Percentiles rank a stretch among this genome's conserved stretches.
phyloP scores from a whole-genome alignment of 2,113 vertebrate genomes.

The Megaceryle torquata region DNA sequence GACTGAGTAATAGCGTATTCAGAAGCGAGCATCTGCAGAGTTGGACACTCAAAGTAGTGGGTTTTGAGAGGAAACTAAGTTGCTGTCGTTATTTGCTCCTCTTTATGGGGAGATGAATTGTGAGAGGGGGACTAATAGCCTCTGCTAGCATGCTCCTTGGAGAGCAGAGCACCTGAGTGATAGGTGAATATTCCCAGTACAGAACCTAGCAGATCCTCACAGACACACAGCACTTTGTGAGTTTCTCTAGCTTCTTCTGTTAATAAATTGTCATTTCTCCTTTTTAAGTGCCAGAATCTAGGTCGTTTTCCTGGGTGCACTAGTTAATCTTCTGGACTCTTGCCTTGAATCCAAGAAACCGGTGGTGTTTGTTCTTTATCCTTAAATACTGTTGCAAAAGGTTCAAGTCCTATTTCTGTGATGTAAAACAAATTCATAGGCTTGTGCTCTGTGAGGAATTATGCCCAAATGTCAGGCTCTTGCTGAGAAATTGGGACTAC shows the following conservation, averaged over 20 bases:
- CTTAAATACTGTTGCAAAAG: neutral
- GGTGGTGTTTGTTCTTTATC: neutral
- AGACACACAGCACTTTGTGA: neutral
- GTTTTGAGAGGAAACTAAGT: neutral
- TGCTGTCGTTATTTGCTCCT: neutral
- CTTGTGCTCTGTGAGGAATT: neutral
- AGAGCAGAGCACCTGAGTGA: neutral
- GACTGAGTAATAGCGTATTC: neutral
- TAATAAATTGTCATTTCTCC: neutral
- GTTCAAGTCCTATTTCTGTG: neutral
- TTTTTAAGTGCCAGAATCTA: neutral
- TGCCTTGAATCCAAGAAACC: neutral
- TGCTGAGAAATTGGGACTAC: neutral
- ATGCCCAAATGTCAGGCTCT: neutral
- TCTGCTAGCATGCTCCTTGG: neutral
- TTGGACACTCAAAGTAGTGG: neutral
- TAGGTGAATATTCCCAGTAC: neutral
- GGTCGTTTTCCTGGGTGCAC: neutral
- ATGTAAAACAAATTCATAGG: neutral
- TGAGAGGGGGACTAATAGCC: neutral
- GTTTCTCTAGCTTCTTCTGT: neutral
- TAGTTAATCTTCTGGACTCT: neutral
- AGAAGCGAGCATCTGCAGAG: accelerated
- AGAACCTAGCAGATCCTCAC: neutral
- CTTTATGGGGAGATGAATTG: neutral